Percentiles rank a stretch among this genome's conserved stretches.
Evolutionary conservation across 2,113 vertebrate genomes (phyloP).

Genomic region (Castor canadensis): DNA sequence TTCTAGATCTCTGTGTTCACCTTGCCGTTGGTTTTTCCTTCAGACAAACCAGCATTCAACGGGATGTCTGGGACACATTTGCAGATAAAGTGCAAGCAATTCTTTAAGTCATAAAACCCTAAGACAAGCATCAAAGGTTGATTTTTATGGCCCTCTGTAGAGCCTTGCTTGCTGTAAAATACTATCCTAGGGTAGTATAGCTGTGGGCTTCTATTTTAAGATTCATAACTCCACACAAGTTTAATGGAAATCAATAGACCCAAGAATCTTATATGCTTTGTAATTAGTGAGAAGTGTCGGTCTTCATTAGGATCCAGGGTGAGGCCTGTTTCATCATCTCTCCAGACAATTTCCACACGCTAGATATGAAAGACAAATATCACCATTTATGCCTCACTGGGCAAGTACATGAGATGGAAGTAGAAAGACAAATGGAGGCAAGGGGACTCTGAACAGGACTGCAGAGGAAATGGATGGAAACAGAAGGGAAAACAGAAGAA

Average conservation of each 20-base stretch:
- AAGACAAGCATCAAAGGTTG: slow-evolving; percentile 47
- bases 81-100: slow-evolving; percentile 59
- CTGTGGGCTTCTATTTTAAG: slow-evolving; percentile 57
- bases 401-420: slow-evolving; percentile 38
- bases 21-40: not conserved
- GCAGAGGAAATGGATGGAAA: not conserved
- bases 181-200: slow-evolving; percentile 7
- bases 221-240: slow-evolving; percentile 54
- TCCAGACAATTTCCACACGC: not conserved
- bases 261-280: slow-evolving; percentile 55
- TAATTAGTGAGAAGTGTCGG: slow-evolving; percentile 62
- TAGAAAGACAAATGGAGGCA: slow-evolving; percentile 35
- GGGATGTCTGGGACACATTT: not conserved
- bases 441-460: not conserved
- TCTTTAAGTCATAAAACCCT: slow-evolving; percentile 64
- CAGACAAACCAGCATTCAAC: not conserved
- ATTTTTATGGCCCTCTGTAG: slow-evolving; percentile 58
- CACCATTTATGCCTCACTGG: slow-evolving; percentile 49
- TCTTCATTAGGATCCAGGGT: slow-evolving; percentile 45
- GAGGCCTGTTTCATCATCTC: slow-evolving; percentile 11
- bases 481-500: not conserved
- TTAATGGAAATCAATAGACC: slow-evolving; percentile 74
- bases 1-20: not conserved
- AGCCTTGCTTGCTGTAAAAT: slow-evolving; percentile 63
- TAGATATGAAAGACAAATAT: slow-evolving; percentile 59